phyloP scores from a whole-genome alignment of 2,113 vertebrate species.

The Brevimyrus niger region DNA sequence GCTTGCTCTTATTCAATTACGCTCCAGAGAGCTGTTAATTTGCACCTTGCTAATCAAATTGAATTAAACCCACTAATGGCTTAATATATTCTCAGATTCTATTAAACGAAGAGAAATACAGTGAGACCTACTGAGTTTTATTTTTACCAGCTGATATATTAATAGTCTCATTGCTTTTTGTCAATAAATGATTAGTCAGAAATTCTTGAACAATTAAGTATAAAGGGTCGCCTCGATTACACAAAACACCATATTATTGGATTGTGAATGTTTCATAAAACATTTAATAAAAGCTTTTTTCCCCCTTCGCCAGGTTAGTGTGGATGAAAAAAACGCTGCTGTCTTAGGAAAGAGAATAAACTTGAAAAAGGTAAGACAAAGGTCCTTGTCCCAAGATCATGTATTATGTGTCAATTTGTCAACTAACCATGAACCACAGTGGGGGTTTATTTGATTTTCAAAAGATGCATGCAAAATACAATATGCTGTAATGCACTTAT shows the following conservation, averaged over 20 bases:
- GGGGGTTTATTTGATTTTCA: background rate
- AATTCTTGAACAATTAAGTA: background rate
- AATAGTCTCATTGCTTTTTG: background rate
- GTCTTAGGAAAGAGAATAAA: conserved; percentile 38
- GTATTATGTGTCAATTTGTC: background rate
- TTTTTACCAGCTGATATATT: background rate
- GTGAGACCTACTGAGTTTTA: background rate
- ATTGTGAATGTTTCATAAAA: background rate
- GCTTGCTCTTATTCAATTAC: background rate
- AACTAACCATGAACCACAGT: background rate
- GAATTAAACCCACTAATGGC: background rate
- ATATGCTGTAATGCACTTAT: too few relatives aligned
- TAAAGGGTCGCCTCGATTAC: background rate
- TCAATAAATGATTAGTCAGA: background rate
- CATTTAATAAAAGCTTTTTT: conserved; percentile 15
- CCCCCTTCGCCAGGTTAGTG: conserved; percentile 33
- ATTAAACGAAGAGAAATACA: background rate
- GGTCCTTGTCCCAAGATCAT: background rate
- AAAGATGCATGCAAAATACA: background rate
- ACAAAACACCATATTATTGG: background rate
- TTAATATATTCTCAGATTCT: background rate
- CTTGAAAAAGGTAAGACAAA: conserved; percentile 48
- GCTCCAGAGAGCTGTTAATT: background rate
- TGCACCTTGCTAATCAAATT: background rate
- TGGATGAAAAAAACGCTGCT: conserved; percentile 21